Percentiles rank a stretch among this genome's conserved stretches.
These are phyloP conservation scores for Hystrix brachyura DNA, from an alignment of 2,113 vertebrate genomes.

Conservation along the genomic window DNA sequence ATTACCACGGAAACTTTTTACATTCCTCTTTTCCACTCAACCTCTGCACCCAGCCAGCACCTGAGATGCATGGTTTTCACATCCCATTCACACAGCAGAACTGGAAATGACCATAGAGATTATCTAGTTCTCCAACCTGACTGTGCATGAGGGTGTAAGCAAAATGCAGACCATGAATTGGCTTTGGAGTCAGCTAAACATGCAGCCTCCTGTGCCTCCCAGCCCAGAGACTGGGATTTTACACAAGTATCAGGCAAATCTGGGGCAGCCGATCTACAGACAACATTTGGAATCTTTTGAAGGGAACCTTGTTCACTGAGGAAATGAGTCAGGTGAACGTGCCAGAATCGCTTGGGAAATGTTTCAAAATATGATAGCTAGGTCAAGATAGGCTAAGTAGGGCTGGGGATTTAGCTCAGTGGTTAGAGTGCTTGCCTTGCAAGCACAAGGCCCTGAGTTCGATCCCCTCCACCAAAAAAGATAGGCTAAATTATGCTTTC, in stretches of 20 bases:
- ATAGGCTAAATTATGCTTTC: not conserved
- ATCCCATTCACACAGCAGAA: not conserved
- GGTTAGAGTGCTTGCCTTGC: too few species aligned
- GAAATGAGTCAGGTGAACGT: not conserved
- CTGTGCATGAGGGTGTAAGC: not conserved
- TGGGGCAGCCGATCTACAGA: not conserved
- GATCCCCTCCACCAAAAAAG: too few species aligned
- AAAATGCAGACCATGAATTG: not conserved
- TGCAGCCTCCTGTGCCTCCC: not conserved
- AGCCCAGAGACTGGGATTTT: not conserved
- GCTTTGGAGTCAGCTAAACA: not conserved
- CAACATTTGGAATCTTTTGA: not conserved
- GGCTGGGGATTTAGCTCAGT: too few species aligned
- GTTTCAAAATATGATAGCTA: not conserved
- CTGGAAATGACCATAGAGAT: not conserved
- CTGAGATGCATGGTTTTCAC: not conserved
- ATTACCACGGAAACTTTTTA: not conserved
- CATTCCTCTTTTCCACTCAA: constrained; percentile 21
- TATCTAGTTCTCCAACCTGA: not conserved
- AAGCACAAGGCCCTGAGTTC: too few species aligned
- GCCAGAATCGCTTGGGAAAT: not conserved
- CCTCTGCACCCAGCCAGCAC: not conserved
- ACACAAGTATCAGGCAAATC: not conserved
- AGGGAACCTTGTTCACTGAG: not conserved
- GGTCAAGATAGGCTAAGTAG: not conserved